Evolutionary conservation across 2,113 vertebrate genomes (phyloP), one percentile per base, ranked within the genome.

Genomic region (Lonchura striata): DNA sequence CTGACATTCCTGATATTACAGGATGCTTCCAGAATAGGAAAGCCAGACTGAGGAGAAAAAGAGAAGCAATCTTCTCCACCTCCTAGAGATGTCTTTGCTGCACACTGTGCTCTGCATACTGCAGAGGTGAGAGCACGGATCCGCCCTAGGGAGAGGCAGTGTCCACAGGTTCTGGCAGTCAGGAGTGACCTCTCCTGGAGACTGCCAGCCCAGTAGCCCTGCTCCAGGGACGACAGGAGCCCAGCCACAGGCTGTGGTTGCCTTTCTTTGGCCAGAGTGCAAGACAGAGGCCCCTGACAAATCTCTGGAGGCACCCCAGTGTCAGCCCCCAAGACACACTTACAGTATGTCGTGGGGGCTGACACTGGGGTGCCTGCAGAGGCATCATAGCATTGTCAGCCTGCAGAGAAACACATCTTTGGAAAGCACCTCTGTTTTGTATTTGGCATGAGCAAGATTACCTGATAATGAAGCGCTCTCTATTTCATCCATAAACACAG

Each of bases 101-200:
- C 57, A 33, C 24, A 19, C 25, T 2, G 1, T 4, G 19, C 33
- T 44, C 30, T 1, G 4, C 13, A 5, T 0, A 2, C 9, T 7
- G 4, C 19, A 21, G 60, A 59, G 13, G 33, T 0, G 0, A 82
- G 15, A 37, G 35, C 13, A 44, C 13, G 4, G 25, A 66, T 33
- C n/a, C 0, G 0, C 24, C 42, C 53, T 23, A 8, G 74, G 33
- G 84, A 33, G 47, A 39, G 28, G 75, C 49, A 39, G 59, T 1
- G 2, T 59, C 0, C 0, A 44, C 11, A 42, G 56, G 33, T 66
- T 89, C 56, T 42, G 56, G 74, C 57, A 87, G 78, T 28, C 79
- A 88, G 93, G 91, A 94, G 94, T 96, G 94, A 96, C 96, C 96
- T 95, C 94, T 96, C 94, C 96, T 96, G 93, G 96, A 95, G 63